Base-by-base conservation (phyloP, 2,797 vertebrate species). In the Melanotaenia pygmaea region DNA sequence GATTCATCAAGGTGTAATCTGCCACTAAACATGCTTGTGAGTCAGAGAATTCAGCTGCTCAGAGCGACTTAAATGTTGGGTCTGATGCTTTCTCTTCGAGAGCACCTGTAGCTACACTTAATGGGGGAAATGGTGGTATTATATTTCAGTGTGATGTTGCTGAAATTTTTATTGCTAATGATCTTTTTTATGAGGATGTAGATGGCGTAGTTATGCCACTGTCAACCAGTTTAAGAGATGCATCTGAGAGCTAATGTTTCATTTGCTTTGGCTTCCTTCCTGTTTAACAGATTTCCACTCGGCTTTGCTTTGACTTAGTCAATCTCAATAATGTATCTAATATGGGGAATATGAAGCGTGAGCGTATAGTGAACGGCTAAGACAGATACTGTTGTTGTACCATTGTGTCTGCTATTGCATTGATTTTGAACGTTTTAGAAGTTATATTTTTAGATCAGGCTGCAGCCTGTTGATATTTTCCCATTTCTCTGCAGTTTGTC, bases 1-100 rank as follows among this genome's bases (percentile, higher is more conserved):
- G 32, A 74, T 77, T 74, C 47, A 11, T 26, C 14, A 26, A 61
- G n/a, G 40, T 67, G 66, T 45, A 74, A 74, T 57, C 59, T 43
- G 50, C 26, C 54, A 47, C 9, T 50, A 18, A 74, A 81, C 51
- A 32, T 35, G 50, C 61, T 81, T 60, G 32, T 4, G 24, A 64
- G 63, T 50, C 8, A 3, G 28, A 16, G 51, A 47, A 28, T 35
- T 24, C 58, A 37, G 14, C 53, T 53, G 54, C 66, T 5, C 10
- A 5, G n/a, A 40, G 58, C 38, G 34, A 43, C 51, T n/a, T 3
- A 69, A 76, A 62, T 75, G 45, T 76, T 60, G 18, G 5, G 14
- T 78, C 50, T 73, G 62, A 70, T 62, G 63, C 10, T 14, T 57
- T 51, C 64, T 59, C 58, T 40, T 11, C 7, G 76, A 59, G 57